Conservation (phyloP, 2,888 invertebrate species). For the Pimpla rufipes region DNA sequence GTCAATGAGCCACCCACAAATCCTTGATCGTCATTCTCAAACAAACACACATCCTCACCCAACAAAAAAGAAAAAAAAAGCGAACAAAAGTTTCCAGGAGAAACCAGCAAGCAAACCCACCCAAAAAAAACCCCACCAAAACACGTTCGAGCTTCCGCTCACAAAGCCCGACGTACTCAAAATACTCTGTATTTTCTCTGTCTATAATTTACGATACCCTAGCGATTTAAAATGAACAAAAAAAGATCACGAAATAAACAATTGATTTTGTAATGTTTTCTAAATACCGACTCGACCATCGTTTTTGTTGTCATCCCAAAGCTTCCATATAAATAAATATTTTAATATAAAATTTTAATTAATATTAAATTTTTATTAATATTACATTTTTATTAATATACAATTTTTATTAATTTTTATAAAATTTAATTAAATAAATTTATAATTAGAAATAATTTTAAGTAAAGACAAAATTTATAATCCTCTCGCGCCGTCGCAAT, state of each 20-base stretch:
- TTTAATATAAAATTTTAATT: too few species aligned
- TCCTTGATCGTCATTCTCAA: slow-evolving; percentile 59
- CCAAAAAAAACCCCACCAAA: slow-evolving; percentile 49
- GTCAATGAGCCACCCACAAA: slow-evolving; percentile 19
- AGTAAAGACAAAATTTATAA: too few species aligned
- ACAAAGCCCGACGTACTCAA: slow-evolving; percentile 76
- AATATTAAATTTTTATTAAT: too few species aligned
- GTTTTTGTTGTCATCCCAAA: slow-evolving; percentile 1
- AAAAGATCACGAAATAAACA: slow-evolving; percentile 79
- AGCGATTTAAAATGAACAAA: slow-evolving; percentile 70
- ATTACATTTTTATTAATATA: too few species aligned
- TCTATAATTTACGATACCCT: slow-evolving; percentile 69
- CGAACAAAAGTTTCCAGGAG: slow-evolving; percentile 22
- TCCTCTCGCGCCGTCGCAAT: too few species aligned
- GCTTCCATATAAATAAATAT: too few species aligned
- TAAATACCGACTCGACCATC: slow-evolving; percentile 69
- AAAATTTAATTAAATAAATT: too few species aligned
- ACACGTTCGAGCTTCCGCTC: slow-evolving; percentile 46
- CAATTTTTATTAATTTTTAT: too few species aligned
- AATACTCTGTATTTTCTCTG: slow-evolving; percentile 72
- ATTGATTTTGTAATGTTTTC: slow-evolving; percentile 81
- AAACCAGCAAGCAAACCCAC: slow-evolving; percentile 24
- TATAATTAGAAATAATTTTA: too few species aligned
- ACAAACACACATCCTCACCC: slow-evolving; percentile 30
- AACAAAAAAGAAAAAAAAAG: slow-evolving; percentile 55